Evolutionary conservation across 1,140 invertebrate genomes (phyloP).

Genomic region (Armadillidium nasatum): DNA sequence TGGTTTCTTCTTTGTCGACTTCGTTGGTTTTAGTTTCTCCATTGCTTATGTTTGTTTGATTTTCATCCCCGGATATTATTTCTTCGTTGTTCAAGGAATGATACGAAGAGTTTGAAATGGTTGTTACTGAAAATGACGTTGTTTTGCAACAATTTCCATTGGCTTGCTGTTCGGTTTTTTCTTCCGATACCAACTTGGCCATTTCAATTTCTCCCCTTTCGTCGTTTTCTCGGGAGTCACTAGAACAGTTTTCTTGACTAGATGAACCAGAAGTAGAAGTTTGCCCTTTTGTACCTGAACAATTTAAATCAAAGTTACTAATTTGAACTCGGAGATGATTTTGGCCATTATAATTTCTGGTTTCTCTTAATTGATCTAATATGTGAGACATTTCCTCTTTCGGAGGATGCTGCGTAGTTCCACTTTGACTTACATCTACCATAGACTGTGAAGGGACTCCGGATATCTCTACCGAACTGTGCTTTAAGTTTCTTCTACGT

Average conservation of each 20-base stretch:
- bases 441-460: background rate
- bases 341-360: too few species aligned
- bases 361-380: background rate
- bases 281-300: too few species aligned
- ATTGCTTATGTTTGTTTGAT: too few species aligned
- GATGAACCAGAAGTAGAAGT: too few species aligned
- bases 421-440: background rate
- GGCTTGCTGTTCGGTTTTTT: background rate
- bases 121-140: background rate
- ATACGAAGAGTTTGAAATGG: too few species aligned
- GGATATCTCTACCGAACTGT: conserved; percentile 22
- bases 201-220: background rate
- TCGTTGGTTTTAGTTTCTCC: too few species aligned
- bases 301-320: too few species aligned
- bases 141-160: background rate
- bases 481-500: conserved; percentile 42
- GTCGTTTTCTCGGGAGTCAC: background rate
- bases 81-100: too few species aligned
- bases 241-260: too few species aligned
- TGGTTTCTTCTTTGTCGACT: too few species aligned
- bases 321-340: too few species aligned
- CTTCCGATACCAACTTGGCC: background rate
- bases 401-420: background rate
- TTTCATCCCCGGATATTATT: too few species aligned
- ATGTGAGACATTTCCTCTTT: background rate